Percentiles rank a stretch among this genome's conserved stretches.
Evolutionary conservation across 2,888 invertebrate species (phyloP).

Genomic region (Mythimna ferrago): DNA sequence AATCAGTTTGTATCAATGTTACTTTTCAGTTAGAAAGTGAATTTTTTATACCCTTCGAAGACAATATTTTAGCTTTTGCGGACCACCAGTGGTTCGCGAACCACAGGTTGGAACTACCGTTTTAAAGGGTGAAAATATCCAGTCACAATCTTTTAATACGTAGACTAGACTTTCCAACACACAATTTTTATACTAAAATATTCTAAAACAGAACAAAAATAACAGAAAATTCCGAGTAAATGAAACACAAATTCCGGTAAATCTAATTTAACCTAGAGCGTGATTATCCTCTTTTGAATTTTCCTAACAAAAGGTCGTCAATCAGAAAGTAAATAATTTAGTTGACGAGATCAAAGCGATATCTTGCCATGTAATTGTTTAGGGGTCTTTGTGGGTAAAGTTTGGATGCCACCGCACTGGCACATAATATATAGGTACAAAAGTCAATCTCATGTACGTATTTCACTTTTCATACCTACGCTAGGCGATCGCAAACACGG

Average conservation of each 20-base stretch:
- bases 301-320: constrained; percentile 64
- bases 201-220: background rate
- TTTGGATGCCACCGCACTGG: constrained; percentile 45
- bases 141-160: constrained; percentile 16
- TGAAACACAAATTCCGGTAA: constrained; percentile 42
- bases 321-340: constrained; percentile 73
- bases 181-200: constrained; percentile 17
- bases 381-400: constrained; percentile 53
- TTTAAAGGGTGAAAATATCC: constrained; percentile 11
- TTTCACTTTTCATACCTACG: no score
- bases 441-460: no score
- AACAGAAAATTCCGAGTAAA: constrained; percentile 28
- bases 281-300: constrained; percentile 57
- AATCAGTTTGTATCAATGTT: no score
- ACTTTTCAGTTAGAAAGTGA: no score
- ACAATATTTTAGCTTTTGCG: no score
- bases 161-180: background rate
- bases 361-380: constrained; percentile 66
- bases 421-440: no score
- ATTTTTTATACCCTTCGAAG: no score
- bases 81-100: no score
- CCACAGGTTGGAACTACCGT: no score
- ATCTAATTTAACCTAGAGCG: constrained; percentile 31
- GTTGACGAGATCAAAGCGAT: constrained; percentile 73
- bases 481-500: no score